A percentile compares a stretch with the other conserved stretches of the same genome.
These are phyloP conservation scores for Siphamia tubifer DNA, from an alignment of 2,113 vertebrate species.

Conservation along the genomic window DNA sequence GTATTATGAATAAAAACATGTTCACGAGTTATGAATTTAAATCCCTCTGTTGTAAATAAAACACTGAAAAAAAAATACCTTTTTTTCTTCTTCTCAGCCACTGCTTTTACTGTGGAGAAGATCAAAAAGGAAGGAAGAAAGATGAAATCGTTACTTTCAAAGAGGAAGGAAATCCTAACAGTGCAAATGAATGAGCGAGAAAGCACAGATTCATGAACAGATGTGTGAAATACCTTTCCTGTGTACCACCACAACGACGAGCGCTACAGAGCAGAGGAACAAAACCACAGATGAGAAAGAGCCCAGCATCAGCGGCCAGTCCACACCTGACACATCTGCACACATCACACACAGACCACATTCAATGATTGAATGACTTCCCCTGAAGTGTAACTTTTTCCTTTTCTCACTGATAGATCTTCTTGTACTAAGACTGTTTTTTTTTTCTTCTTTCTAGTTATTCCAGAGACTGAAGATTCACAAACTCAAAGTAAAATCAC, in stretches of 20 bases:
- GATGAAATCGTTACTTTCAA: not conserved
- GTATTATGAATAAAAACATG: no score
- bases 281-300: slow-evolving; percentile 66
- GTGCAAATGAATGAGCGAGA: not conserved
- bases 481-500: not conserved
- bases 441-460: no score
- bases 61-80: slow-evolving; percentile 63
- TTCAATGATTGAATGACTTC: no score
- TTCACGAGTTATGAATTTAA: no score
- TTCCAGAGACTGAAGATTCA: not conserved
- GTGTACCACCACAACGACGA: slow-evolving; percentile 39
- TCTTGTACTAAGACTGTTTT: not conserved
- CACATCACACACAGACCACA: not conserved
- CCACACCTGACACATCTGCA: slow-evolving; percentile 31
- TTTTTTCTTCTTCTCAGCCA: slow-evolving; percentile 54
- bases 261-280: slow-evolving; percentile 53
- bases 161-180: not conserved
- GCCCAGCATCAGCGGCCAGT: slow-evolving; percentile 76
- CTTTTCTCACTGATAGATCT: not conserved
- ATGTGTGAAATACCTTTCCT: slow-evolving; percentile 61
- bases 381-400: not conserved
- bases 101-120: slow-evolving; percentile 57
- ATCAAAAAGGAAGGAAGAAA: not conserved
- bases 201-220: not conserved
- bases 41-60: no score